Evolutionary conservation across 2,888 invertebrate species (phyloP).

Genomic region (Cyaniris semiargus): DNA sequence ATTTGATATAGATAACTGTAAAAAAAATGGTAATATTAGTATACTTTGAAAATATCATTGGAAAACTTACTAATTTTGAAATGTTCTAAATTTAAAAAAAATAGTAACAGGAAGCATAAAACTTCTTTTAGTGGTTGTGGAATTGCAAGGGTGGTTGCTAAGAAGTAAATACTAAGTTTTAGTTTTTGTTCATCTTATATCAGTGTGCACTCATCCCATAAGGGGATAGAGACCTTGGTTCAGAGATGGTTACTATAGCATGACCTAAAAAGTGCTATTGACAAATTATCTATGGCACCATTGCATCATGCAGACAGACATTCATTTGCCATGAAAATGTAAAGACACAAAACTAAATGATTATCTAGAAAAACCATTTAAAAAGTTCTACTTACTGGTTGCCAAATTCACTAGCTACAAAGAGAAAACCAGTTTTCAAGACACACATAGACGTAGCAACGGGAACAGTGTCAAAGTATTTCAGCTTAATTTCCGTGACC

Average conservation of each 20-base stretch:
- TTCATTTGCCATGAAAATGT: background rate
- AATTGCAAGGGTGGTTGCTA: no score
- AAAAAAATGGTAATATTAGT: constrained; percentile 39
- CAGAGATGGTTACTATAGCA: constrained; percentile 76
- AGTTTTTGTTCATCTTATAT: constrained; percentile 70
- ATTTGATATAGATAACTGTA: constrained; percentile 97
- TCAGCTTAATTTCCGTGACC: constrained; percentile 98
- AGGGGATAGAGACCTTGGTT: constrained; percentile 82
- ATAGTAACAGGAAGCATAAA: no score
- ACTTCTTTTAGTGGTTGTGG: no score
- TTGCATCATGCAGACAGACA: constrained; percentile 32
- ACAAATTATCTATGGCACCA: constrained; percentile 51
- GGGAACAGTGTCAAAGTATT: constrained; percentile 99
- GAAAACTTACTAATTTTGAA: no score
- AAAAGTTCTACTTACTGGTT: constrained; percentile 92
- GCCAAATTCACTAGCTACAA: constrained; percentile 99
- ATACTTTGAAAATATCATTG: background rate
- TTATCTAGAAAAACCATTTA: background rate
- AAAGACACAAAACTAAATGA: constrained; percentile 2
- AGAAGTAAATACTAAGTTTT: no score
- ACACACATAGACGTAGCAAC: constrained; percentile 98
- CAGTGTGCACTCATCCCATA: constrained; percentile 82
- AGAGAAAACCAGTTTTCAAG: constrained; percentile 98
- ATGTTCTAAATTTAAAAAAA: no score
- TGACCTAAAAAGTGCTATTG: constrained; percentile 53